phyloP scores from a whole-genome alignment of 2,888 invertebrate genomes.

The Chloroclysta siterata region DNA sequence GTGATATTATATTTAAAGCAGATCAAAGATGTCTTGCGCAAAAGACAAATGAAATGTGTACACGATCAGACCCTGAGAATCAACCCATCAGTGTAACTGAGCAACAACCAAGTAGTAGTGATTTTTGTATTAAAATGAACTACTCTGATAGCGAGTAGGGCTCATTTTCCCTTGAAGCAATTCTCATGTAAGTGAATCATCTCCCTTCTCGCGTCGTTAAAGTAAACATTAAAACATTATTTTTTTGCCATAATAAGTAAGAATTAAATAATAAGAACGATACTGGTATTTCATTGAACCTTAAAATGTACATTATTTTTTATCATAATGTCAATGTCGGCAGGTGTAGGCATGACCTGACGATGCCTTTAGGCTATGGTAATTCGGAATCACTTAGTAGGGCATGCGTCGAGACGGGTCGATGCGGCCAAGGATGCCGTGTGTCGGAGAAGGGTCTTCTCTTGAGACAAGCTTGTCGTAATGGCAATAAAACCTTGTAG shows the following conservation, averaged over 20 bases:
- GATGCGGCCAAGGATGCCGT: constrained; percentile 41
- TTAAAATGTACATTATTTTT: constrained; percentile 16
- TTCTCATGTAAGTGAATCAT: too few relatives aligned
- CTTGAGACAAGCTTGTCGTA: not conserved
- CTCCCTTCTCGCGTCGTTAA: too few relatives aligned
- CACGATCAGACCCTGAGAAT: constrained; percentile 39
- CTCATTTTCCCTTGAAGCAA: not conserved
- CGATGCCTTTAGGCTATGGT: constrained; percentile 39
- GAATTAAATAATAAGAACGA: constrained; percentile 13
- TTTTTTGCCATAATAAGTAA: not conserved
- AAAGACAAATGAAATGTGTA: constrained; percentile 38
- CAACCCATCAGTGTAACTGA: not conserved
- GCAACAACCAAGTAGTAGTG: constrained; percentile 13
- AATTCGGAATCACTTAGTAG: constrained; percentile 36
- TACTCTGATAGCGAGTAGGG: constrained; percentile 12
- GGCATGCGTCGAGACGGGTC: constrained; percentile 36
- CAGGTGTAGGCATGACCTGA: constrained; percentile 28
- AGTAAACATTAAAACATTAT: not conserved
- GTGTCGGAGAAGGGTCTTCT: constrained; percentile 19
- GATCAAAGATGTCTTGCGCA: constrained; percentile 53
- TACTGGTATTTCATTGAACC: constrained; percentile 10
- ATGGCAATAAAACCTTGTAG: constrained; percentile 3
- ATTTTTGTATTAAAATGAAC: constrained; percentile 14
- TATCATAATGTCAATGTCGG: constrained; percentile 30
- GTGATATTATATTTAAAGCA: constrained; percentile 60